Evolutionary conservation across 2,888 invertebrate genomes (phyloP), one percentile per base, ranked within the genome.

Genomic region (Parnassius orleans): DNA sequence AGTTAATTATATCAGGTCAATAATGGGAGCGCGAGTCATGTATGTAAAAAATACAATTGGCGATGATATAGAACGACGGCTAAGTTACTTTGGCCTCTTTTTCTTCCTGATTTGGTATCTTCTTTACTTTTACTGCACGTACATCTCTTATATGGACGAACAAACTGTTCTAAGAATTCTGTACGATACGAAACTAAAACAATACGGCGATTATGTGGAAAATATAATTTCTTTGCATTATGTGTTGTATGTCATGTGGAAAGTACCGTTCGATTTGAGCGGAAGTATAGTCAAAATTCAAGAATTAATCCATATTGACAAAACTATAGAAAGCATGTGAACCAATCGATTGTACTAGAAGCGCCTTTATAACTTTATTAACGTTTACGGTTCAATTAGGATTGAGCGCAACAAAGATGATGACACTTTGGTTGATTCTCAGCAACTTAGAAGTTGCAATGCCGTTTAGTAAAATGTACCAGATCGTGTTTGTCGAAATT

Each of bases 121-220:
- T 10, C 10, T 76, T 14, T 84, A 77, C 68, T 72, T 79, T 52
- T 86, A 76, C 67, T 81, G 81, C 41, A 68, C 78, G 2, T 82
- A 72, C 59, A 74, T 61, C 65, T 70, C 79, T 15, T 76, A 77
- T 33, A 56, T 44, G 10, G 70, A 80, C 63, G 81, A 83, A 52
- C 83, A 85, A 66, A 81, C 82, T 0, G 75, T 87, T 46, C 63
- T 87, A 12, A 74, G 85, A 42, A 68, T 70, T n/a, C 65, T 87
- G 12, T 84, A 83, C 58, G 72, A 79, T 11, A 87, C 88, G 0
- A 83, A 78, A 69, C 65, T 87, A 19, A 73, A 77, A 63, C 76
- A 79, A 10, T 88, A 86, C 60, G 87, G 86, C 0, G 88, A 87
- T 61, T 75, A 77, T 54, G 78, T 77, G 41, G 85, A 86, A 65